Evolutionary conservation across 53 echinoderm and acorn worm species (phyloP), one percentile per base, ranked within the genome.

Genomic region (Pentamera pediparva): DNA sequence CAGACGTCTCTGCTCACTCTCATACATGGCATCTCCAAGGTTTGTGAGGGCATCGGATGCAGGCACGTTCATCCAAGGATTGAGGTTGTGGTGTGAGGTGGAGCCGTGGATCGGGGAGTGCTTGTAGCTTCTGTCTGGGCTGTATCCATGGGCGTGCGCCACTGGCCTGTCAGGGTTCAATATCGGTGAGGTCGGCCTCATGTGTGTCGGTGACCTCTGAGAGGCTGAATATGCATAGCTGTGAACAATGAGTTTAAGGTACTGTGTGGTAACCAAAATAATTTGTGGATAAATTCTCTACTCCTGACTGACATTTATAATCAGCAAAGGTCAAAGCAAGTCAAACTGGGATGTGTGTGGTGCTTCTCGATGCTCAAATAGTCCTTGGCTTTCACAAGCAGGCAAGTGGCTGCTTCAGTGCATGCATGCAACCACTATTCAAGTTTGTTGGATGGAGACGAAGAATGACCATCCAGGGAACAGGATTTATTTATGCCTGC

Each of bases 11-110:
- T 98, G 91, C 65, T 98, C 98, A 63, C 98, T 98, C 85, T 98
- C 98, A 39, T 92, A 91, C 91, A 98, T 88, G n/a, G 91, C 91
- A 83, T 98, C 98, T 37, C 92, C 81, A 49, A 98, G 83, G 56
- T 81, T 88, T 63, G 88, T 92, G 5, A 87, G 51, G 2, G 89
- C 77, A 18, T 77, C 70, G 9, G 80, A 79, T 18, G 78, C 64
- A 20, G 79, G 56, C 4, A 83, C 63, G 37, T 71, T 15, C 65
- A 74, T 55, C 87, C 87, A 83, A 3, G 76, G 59, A 2, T 89
- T 81, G 17, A 84, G 76, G 27, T 26, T 39, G 34, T 50, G 73
- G 61, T 33, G n/a, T 17, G 52, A 35, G 55, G 36, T 72, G 25
- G 21, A 35, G 22, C 36, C 36, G 9, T 36, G 21, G 4, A 54